Base-by-base conservation (phyloP, 2,113 vertebrate genomes). In the Excalfactoria chinensis region DNA sequence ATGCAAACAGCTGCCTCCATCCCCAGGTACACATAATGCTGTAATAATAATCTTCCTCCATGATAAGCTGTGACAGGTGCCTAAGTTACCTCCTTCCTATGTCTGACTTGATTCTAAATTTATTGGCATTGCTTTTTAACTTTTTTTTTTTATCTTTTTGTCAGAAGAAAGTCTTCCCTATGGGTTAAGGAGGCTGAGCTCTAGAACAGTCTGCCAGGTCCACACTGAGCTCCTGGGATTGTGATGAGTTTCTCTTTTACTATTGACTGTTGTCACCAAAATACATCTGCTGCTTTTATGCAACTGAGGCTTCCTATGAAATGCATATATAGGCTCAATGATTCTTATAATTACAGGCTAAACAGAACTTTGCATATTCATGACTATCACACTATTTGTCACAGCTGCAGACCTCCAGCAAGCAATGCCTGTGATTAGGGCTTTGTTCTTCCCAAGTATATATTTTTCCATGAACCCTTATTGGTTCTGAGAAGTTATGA, bases 401-500 rank as follows among this genome's bases (percentile, higher is more conserved):
- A 93, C 95, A 96, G 94, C 96, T 95, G 94, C 56, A 96, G 94
- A 93, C 82, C 94, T 93, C 93, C 82, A 93, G 96, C 88, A 93
- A 95, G 93, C 93, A 94, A 91, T 23, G 87, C 79, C 72, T 93
- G 69, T 95, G 95, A 96, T 93, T 93, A 96, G 91, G 89, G 91
- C 94, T 95, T 96, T 96, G 93, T 94, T 96, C 95, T 96, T 95
- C 93, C 85, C 83, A 80, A 92, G 91, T 93, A 94, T 91, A 93
- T 96, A 88, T 95, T 96, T 96, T 93, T 93, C 82, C 75, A 80
- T 18, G 72, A 94, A 80, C 68, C 75, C 82, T 96, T 95, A 95
- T 96, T 95, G 95, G 87, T 96, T 96, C 94, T 96, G 94, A 96
- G 94, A 96, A 96, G 96, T 94, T 94, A 94, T 92, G 95, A 94